Base-by-base conservation (phyloP, 1,140 invertebrate species). In the Littorina saxatilis region DNA sequence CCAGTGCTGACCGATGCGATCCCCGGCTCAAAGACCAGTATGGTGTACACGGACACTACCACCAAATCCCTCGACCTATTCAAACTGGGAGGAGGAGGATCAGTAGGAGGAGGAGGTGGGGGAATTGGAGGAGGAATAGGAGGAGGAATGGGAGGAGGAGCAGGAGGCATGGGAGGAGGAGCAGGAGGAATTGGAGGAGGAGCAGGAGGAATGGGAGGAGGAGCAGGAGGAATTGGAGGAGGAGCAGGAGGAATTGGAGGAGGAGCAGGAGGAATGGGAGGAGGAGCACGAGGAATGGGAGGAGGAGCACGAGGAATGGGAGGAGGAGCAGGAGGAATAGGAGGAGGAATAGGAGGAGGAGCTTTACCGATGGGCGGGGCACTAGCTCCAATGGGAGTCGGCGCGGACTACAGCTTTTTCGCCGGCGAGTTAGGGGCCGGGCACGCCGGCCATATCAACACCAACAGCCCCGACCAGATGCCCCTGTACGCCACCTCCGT, bases 321-420 rank as follows among this genome's bases (percentile, higher is more conserved):
- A 47, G 11, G 7, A 20, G 35, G 20, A 11, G 3, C 70, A 27
- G 37, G 37, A 13, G 37, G 37, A 1, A 13, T 43, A 23, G n/a
- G 40, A 40, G 37, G 7, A 7, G 1, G 20, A 17, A 17, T 40
- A 68, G 13, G 4, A 4, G 63, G 13, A 35, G 13, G 63, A 15
- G 17, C 17, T 3, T 37, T 68, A 5, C 23, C 37, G 32, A 35
- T 27, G 29, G 32, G 29, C 9, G 29, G 5, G 50, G 47, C 29
- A 23, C 9, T 32, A 29, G 55, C 76, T 4, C 55, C 55, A 15
- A 58, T 61, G 37, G 76, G 35, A 1, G 76, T 78, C 35, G 76
- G 35, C 1, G 76, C 76, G 4, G 76, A 78, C 37, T 63, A 40
- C 55, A 29, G 17, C 76, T 66, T n/a, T 39, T 78, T 78, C 58